These are phyloP conservation scores for Altica lythri DNA, from an alignment of 2,888 invertebrate species.

Conservation along the genomic window DNA sequence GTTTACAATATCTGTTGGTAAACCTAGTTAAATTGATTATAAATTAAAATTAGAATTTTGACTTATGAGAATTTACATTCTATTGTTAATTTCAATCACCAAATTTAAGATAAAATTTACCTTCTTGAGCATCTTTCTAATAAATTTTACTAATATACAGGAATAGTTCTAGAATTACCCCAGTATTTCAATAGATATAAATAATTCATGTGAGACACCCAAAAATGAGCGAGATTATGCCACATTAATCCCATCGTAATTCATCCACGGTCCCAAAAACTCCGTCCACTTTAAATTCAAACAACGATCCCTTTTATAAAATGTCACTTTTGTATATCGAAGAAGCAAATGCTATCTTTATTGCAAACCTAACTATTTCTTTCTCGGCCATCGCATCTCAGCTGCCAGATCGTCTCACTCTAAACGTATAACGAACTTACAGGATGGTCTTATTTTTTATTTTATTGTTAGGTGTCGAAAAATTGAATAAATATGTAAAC, in stretches of 20 bases:
- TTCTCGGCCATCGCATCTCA: slow-evolving; percentile 24
- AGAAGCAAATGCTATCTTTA: slow-evolving; percentile 33
- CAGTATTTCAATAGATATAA: no score
- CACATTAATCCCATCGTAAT: slow-evolving; percentile 24
- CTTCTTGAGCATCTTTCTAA: no score
- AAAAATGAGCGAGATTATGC: slow-evolving; percentile 19
- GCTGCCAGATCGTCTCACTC: slow-evolving; percentile 15
- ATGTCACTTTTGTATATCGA: slow-evolving; percentile 38
- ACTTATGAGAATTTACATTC: no score
- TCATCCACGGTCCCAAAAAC: slow-evolving; percentile 25
- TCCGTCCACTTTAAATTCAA: slow-evolving; percentile 27
- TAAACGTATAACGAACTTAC: slow-evolving; percentile 8
- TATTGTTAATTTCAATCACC: no score
- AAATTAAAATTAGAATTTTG: no score
- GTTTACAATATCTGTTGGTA: no score
- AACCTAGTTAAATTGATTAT: no score
- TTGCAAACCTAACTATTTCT: slow-evolving; percentile 30
- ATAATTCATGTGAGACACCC: slow-evolving; percentile 15
- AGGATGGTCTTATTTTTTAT: not conserved
- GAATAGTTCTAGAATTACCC: no score
- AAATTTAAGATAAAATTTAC: no score
- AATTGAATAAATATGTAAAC: no score
- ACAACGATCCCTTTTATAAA: slow-evolving; percentile 35
- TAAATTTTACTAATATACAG: no score
- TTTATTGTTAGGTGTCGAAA: no score